Conservation (phyloP, 2,113 vertebrate genomes). For the Xyliphius kryptos region DNA sequence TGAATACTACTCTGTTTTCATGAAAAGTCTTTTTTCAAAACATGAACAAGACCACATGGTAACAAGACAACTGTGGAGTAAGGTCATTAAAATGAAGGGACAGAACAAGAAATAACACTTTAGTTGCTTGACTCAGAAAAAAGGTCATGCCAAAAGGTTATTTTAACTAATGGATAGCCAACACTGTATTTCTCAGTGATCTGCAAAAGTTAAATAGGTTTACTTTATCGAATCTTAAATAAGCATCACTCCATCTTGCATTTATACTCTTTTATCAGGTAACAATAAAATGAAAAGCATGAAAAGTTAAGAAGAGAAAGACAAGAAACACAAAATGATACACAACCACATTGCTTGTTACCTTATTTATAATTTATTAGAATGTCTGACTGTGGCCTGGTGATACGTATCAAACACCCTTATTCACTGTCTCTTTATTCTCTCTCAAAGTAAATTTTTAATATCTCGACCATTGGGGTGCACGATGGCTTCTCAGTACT, state of each 20-base stretch:
- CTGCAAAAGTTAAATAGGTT: conserved; percentile 28
- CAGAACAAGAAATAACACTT: conserved; percentile 12
- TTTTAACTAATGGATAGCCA: conserved; percentile 25
- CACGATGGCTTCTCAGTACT: no score
- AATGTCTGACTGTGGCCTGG: conserved; percentile 36
- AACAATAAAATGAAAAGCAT: no score
- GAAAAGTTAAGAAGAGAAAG: neutral
- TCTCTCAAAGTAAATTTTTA: conserved; percentile 59
- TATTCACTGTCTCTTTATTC: neutral
- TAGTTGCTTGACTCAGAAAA: conserved; percentile 11
- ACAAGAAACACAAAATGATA: conserved; percentile 10
- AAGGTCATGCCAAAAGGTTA: conserved; percentile 20
- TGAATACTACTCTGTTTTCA: no score
- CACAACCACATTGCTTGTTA: conserved; percentile 35
- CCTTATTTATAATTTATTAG: conserved; percentile 39
- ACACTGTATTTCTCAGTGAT: conserved; percentile 11
- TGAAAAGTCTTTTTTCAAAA: neutral
- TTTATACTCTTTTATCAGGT: neutral
- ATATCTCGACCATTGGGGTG: conserved; percentile 59
- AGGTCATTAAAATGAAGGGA: neutral
- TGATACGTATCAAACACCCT: conserved; percentile 35
- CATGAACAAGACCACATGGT: neutral
- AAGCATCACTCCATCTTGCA: conserved; percentile 5
- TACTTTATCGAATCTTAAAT: conserved; percentile 12
- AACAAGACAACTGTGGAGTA: neutral